Conservation (phyloP, 2,888 invertebrate genomes). For the Diplazon laetatorius region DNA sequence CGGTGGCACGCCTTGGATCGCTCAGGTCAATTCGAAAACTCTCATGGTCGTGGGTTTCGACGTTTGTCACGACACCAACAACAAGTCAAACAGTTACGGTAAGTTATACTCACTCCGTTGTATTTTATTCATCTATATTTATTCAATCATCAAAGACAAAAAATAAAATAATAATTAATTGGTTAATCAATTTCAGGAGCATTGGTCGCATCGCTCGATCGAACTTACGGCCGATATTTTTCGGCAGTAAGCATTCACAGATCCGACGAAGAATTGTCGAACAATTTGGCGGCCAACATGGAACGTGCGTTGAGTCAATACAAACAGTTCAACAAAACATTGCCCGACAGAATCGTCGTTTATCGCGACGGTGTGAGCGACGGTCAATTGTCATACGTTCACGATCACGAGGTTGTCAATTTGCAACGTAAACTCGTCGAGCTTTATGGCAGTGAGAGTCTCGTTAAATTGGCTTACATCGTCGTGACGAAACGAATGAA, state of each 20-base stretch:
- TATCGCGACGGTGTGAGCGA: conserved; percentile 98
- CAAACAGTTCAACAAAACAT: conserved; percentile 80
- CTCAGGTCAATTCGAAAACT: conserved; percentile 86
- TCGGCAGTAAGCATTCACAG: conserved; percentile 89
- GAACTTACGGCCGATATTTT: conserved; percentile 87
- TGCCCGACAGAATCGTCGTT: conserved; percentile 90
- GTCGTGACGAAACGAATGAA: conserved; percentile 96
- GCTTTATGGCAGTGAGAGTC: conserved; percentile 82
- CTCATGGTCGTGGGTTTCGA: conserved; percentile 95
- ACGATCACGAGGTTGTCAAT: conserved; percentile 88
- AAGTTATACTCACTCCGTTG: background rate
- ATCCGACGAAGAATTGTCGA: conserved; percentile 90
- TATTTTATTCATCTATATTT: too few species aligned
- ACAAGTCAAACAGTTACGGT: conserved; percentile 84
- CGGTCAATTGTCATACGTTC: conserved; percentile 92
- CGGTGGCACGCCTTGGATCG: conserved; percentile 95
- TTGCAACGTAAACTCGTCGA: conserved; percentile 84
- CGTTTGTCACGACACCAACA: conserved; percentile 92
- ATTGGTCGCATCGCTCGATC: conserved; percentile 89
- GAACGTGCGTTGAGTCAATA: conserved; percentile 84
- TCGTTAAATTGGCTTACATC: conserved; percentile 87
- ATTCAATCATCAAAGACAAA: too few species aligned
- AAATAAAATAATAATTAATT: too few species aligned
- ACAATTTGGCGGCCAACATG: conserved; percentile 88
- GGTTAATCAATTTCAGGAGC: conserved; percentile 85